Evolutionary conservation across 1,140 invertebrate species (phyloP).

Genomic region (Lepeophtheirus salmonis): DNA sequence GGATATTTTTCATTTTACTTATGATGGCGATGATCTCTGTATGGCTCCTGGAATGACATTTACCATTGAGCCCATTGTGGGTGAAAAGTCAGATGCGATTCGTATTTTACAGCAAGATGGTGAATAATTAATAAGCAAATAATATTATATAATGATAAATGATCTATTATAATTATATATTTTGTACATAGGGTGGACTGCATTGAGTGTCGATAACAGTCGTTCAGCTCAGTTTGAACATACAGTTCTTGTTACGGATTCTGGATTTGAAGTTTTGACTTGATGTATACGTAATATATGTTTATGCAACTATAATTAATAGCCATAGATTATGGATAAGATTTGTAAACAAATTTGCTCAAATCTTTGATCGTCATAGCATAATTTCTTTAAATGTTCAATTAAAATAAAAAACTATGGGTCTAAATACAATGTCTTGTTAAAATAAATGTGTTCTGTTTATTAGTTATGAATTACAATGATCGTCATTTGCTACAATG

Average conservation of each 20-base stretch:
- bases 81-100: slow-evolving; percentile 45
- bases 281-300: no score
- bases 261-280: slow-evolving; percentile 13
- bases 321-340: no score
- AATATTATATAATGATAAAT: neutral
- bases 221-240: slow-evolving; percentile 78
- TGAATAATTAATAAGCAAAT: neutral
- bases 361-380: no score
- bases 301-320: no score
- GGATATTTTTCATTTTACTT: slow-evolving; percentile 61
- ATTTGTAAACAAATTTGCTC: no score
- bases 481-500: no score
- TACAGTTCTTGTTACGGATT: slow-evolving; percentile 59
- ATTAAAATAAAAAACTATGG: no score
- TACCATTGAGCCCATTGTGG: slow-evolving; percentile 76
- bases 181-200: slow-evolving; percentile 54
- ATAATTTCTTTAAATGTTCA: no score
- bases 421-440: no score
- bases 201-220: slow-evolving; percentile 50
- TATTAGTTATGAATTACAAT: no score
- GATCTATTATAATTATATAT: neutral
- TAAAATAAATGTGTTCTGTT: no score
- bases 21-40: slow-evolving; percentile 41
- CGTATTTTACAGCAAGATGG: slow-evolving; percentile 52
- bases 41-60: slow-evolving; percentile 81